These are phyloP conservation scores for Steatocranus sp. DNA, from an alignment of 2,797 vertebrate genomes.

Conservation along the genomic window DNA sequence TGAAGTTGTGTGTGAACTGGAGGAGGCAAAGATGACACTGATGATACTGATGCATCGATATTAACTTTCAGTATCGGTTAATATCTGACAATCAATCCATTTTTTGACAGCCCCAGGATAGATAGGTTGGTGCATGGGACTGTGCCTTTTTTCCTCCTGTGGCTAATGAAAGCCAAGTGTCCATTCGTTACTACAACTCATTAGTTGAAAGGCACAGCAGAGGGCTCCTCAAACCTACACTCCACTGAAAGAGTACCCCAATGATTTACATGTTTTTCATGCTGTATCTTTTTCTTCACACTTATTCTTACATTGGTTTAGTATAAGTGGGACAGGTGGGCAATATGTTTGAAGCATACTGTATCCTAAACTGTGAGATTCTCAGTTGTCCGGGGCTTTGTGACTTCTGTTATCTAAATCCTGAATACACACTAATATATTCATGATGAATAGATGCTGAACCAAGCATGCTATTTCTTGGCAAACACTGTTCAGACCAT, in stretches of 20 bases:
- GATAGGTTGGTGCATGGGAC: background rate
- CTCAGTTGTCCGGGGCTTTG: background rate
- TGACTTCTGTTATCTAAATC: background rate
- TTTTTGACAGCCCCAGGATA: background rate
- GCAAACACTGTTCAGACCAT: background rate
- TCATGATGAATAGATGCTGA: background rate
- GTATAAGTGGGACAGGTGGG: background rate
- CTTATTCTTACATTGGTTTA: background rate
- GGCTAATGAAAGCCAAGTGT: constrained; percentile 9
- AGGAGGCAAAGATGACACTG: background rate
- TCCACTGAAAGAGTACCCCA: background rate
- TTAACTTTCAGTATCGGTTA: background rate
- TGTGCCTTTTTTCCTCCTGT: background rate
- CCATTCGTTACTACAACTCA: constrained; percentile 18
- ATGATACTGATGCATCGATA: background rate
- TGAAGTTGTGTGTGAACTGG: background rate
- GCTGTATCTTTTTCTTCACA: background rate
- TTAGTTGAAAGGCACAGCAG: background rate
- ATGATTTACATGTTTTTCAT: background rate
- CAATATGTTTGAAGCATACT: background rate
- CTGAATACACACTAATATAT: background rate
- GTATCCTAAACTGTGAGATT: background rate
- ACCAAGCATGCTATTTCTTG: background rate
- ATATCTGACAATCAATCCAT: background rate
- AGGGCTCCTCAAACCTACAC: background rate